A percentile compares a stretch with the other conserved stretches of the same genome.
Conservation (phyloP, 2,888 invertebrate species). For the Caenorhabditis virilis region DNA sequence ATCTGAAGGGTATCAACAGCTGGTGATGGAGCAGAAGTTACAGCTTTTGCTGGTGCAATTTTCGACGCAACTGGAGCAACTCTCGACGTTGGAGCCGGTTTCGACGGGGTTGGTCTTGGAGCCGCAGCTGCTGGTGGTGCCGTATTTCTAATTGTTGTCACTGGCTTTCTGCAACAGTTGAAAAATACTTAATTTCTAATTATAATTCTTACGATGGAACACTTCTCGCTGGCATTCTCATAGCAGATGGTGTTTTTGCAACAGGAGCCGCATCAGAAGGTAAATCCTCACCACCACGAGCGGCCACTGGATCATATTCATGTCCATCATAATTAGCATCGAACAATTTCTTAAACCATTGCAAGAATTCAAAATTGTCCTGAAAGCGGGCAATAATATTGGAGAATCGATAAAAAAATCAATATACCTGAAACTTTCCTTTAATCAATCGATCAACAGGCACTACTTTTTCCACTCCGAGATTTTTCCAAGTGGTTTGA, state of each 20-base stretch:
- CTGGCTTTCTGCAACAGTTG: slow-evolving; percentile 10
- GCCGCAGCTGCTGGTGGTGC: slow-evolving; percentile 13
- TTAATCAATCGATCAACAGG: slow-evolving; percentile 98
- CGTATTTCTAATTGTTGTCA: slow-evolving; percentile 27
- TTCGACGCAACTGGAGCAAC: slow-evolving; percentile 5
- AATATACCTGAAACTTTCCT: slow-evolving; percentile 85
- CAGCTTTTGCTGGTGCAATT: slow-evolving; percentile 4
- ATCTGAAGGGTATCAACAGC: slow-evolving; percentile 27
- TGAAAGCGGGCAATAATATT: no score
- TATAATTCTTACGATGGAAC: not conserved
- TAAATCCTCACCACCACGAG: slow-evolving; percentile 74
- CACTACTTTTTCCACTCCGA: slow-evolving; percentile 98
- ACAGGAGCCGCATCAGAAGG: slow-evolving; percentile 31
- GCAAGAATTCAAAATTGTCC: slow-evolving; percentile 99
- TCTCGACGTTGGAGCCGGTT: slow-evolving; percentile 1
- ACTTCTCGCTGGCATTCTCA: slow-evolving; percentile 24
- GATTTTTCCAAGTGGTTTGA: slow-evolving; percentile 93
- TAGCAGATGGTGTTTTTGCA: slow-evolving; percentile 13
- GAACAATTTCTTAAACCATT: slow-evolving; percentile 99
- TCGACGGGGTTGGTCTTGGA: slow-evolving; percentile 1
- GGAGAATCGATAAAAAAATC: no score
- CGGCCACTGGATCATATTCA: slow-evolving; percentile 89
- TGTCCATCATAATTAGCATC: slow-evolving; percentile 99
- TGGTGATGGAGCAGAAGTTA: slow-evolving; percentile 18
- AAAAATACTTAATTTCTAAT: not conserved